Evolutionary conservation across 2,888 invertebrate genomes (phyloP).

Genomic region (Dryococelus australis): DNA sequence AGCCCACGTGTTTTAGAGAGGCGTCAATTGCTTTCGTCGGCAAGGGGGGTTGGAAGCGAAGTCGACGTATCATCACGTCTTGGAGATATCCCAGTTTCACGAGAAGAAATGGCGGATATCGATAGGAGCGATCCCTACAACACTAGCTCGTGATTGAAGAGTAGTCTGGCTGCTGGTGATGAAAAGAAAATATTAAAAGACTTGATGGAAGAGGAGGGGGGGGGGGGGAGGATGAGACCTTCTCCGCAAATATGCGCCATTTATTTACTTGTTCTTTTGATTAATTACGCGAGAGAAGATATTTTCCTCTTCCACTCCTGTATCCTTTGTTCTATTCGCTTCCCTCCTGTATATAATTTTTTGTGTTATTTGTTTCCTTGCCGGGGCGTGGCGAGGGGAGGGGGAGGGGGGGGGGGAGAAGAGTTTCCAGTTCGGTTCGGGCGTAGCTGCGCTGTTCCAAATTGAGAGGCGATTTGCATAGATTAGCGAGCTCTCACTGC

Average conservation of each 20-base stretch:
- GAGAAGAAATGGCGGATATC: too few species aligned
- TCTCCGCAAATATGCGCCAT: neutral
- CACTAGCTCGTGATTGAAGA: too few species aligned
- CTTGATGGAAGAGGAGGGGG: neutral
- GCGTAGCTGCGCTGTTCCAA: neutral
- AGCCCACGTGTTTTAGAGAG: too few species aligned
- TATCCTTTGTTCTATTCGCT: too few species aligned
- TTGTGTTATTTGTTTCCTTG: neutral
- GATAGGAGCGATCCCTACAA: too few species aligned
- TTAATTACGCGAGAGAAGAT: neutral
- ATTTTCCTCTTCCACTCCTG: neutral
- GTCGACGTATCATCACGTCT: too few species aligned
- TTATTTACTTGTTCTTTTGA: conserved; percentile 4
- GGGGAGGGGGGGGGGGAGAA: neutral
- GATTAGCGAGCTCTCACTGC: conserved; percentile 1
- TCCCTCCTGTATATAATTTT: too few species aligned
- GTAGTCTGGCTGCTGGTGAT: neutral
- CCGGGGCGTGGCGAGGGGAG: too few species aligned
- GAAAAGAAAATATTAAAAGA: neutral
- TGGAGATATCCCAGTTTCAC: too few species aligned
- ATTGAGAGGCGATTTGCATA: neutral
- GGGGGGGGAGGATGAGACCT: neutral
- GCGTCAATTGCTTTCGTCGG: too few species aligned
- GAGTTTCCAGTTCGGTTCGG: conserved; percentile 2
- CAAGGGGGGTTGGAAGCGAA: too few species aligned